Conservation (phyloP, 2,888 invertebrate genomes). For the Acanthosepion lycidas region DNA sequence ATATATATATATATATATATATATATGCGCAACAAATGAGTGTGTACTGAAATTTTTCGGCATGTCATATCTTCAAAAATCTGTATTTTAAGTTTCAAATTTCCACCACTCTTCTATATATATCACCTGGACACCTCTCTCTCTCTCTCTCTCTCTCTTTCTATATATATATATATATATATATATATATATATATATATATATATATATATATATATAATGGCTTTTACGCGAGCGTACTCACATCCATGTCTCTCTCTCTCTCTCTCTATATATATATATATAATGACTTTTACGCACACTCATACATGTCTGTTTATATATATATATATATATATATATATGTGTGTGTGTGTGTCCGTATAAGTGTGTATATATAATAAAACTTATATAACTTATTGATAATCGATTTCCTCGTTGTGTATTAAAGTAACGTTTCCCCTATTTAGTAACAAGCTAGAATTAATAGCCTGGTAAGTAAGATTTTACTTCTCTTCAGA, state of each 20-base stretch:
- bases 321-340: not conserved
- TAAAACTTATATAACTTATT: not conserved
- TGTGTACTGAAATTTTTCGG: too few species aligned
- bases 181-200: slow-evolving; percentile 4
- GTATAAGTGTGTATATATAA: not conserved
- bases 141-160: too few species aligned
- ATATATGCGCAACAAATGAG: too few species aligned
- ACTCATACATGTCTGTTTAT: not conserved
- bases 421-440: not conserved
- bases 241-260: too few species aligned
- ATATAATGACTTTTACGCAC: not conserved
- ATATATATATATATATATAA: not conserved
- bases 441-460: not conserved
- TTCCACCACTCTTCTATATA: too few species aligned
- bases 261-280: too few species aligned
- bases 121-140: too few species aligned
- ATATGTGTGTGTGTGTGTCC: not conserved
- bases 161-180: not conserved
- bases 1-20: too few species aligned
- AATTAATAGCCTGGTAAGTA: not conserved
- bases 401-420: not conserved
- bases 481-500: not conserved
- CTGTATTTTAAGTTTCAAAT: too few species aligned
- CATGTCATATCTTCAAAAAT: too few species aligned
- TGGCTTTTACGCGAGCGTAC: not conserved